Evolutionary conservation across 2,888 invertebrate species (phyloP).

Genomic region (Octonoba sinensis): DNA sequence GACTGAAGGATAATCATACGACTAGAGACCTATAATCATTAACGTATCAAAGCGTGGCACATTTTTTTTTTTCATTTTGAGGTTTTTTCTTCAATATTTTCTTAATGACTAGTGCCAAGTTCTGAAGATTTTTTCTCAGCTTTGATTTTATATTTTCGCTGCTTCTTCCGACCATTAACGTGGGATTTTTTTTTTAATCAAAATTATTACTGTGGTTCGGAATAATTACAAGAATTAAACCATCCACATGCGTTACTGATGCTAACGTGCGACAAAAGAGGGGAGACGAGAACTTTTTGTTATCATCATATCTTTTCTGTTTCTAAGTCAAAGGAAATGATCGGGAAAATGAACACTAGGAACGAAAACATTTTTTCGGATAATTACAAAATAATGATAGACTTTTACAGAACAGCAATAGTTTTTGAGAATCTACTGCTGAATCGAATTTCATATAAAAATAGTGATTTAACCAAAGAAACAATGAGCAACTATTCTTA

Average conservation of each 20-base stretch:
- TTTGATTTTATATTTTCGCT: conserved; percentile 13
- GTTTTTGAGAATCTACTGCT: conserved; percentile 18
- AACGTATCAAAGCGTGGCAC: conserved; percentile 36
- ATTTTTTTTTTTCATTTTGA: conserved; percentile 11
- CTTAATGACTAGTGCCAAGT: conserved; percentile 52
- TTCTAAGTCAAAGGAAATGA: neutral
- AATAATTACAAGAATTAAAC: conserved; percentile 20
- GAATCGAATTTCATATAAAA: conserved; percentile 33
- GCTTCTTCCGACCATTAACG: conserved; percentile 29
- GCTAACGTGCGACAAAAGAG: conserved; percentile 1
- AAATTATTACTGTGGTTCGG: conserved; percentile 32
- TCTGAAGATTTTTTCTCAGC: conserved; percentile 9
- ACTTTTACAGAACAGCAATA: conserved; percentile 15
- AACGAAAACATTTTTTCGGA: conserved; percentile 15
- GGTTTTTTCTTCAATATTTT: conserved; percentile 26
- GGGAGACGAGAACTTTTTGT: conserved; percentile 19
- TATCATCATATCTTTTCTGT: conserved; percentile 34
- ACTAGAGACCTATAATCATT: conserved; percentile 50
- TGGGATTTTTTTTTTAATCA: conserved; percentile 25
- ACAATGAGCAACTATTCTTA: neutral
- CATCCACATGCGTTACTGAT: conserved; percentile 40
- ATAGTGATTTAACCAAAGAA: neutral
- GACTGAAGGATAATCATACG: conserved; percentile 25
- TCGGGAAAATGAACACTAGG: conserved; percentile 11
- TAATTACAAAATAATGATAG: conserved; percentile 57